Evolutionary conservation across 2,113 vertebrate genomes (phyloP).

Genomic region (Callithrix jacchus): DNA sequence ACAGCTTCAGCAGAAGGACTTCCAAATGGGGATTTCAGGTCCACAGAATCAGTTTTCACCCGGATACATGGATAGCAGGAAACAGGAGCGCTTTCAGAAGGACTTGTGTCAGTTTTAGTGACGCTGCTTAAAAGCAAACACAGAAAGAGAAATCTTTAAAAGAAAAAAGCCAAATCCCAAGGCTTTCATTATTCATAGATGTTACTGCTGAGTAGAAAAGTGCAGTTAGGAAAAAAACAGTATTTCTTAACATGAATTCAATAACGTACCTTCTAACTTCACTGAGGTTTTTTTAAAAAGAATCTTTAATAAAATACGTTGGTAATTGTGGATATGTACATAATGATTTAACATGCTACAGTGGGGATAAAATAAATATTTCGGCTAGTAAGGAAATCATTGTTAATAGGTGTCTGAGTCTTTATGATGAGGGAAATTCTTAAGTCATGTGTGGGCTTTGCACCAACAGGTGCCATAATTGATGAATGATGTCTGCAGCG

Average conservation of each 20-base stretch:
- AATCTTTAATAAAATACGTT: background rate
- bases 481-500: background rate
- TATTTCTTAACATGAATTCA: background rate
- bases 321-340: background rate
- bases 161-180: background rate
- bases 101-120: constrained; percentile 86
- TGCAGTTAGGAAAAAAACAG: background rate
- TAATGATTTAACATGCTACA: background rate
- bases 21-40: constrained; percentile 83
- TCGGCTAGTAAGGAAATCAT: background rate
- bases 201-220: background rate
- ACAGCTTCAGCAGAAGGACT: constrained; percentile 84
- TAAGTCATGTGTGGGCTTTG: background rate
- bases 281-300: background rate
- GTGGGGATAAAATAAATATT: background rate
- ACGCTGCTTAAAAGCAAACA: constrained; percentile 83
- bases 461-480: background rate
- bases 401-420: background rate
- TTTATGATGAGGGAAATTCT: background rate
- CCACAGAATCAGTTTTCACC: constrained; percentile 82
- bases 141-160: constrained; percentile 60
- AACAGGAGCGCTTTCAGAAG: constrained; percentile 84
- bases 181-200: background rate
- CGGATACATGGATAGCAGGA: constrained; percentile 92
- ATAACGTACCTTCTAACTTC: background rate